Base-by-base conservation (phyloP, 2,113 vertebrate genomes). In the Takifugu bimaculatus region DNA sequence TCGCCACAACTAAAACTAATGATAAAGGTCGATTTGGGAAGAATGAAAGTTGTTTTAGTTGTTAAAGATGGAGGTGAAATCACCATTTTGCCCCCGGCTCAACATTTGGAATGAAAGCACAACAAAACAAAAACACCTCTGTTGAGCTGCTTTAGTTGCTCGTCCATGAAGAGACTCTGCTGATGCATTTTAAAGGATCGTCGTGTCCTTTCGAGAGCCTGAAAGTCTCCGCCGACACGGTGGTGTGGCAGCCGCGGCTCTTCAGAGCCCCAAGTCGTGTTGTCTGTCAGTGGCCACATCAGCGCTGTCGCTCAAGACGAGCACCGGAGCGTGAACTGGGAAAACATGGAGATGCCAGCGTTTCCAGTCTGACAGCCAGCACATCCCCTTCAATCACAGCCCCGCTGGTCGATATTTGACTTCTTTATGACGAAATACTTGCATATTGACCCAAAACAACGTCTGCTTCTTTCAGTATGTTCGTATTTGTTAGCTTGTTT, bases 291-390 rank as follows among this genome's bases (percentile, higher is more conserved):
- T 39, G 44, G 55, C 45, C 69, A 70, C 58, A 80, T 79, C 77
- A 57, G 47, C 79, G 54, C 82, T 82, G 73, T 83, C 86, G 85
- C 25, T 83, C 78, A 83, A 13, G 20, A 5, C 26, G 60, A 14
- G 39, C 70, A 54, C 66, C 57, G 25, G 74, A 79, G 70, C 68
- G 53, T 80, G 72, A 77, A 78, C 66, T 74, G 59, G 60, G 66
- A 61, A 81, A 65, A 63, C 70, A 68, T 26, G 44, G 57, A 72
- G 63, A 71, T 68, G 72, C 58, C 60, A 68, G 57, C 58, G 68
- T 62, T 57, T 54, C 47, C 32, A 54, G 52, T 51, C 60, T 79
- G 77, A 84, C 59, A 67, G 68, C 50, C 48, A 48, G 59, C 3
- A 48, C 59, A 45, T 4, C 15, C 20, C 20, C 20, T 20, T 20